Conservation (phyloP, 2,797 vertebrate genomes). For the Hozukius guyotensis region DNA sequence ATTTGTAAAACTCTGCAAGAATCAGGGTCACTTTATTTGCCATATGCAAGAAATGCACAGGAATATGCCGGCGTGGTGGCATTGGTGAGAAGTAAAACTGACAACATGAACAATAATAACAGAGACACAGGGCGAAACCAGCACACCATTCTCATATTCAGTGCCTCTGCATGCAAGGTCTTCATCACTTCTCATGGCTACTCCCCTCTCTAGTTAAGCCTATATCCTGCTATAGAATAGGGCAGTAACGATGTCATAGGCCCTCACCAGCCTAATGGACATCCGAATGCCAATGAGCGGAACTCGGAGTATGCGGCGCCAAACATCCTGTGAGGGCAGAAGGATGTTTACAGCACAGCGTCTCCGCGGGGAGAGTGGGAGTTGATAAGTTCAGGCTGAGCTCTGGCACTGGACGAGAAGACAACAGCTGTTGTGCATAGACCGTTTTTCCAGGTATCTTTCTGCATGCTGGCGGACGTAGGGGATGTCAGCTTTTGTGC, state of each 20-base stretch:
- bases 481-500: conserved; percentile 59
- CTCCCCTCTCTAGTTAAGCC: neutral
- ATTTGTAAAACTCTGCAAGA: neutral
- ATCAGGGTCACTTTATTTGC: neutral
- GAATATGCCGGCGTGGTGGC: neutral
- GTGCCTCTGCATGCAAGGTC: neutral
- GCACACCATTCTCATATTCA: neutral
- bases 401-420: conserved; percentile 35
- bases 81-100: neutral
- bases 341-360: conserved; percentile 72
- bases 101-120: neutral
- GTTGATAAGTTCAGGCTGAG: conserved; percentile 45
- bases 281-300: conserved; percentile 49
- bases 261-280: conserved; percentile 43
- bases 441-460: conserved; percentile 28
- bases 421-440: conserved; percentile 51
- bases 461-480: conserved; percentile 16
- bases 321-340: conserved; percentile 66
- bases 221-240: conserved; percentile 8
- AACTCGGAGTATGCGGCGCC: conserved; percentile 35
- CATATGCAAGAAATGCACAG: neutral
- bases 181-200: neutral
- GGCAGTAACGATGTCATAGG: conserved; percentile 21
- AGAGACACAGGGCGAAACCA: neutral
- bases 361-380: conserved; percentile 42